These are phyloP conservation scores for cattle (Bos taurus) DNA, from an alignment of 2,113 vertebrate genomes.

Conservation along the genomic window ARS-UCD2.0 NC_037338.1:6423001-6423500, in stretches of 20 bases:
- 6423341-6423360: neutral
- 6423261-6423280: too few relatives aligned
- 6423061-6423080: neutral
- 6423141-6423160: neutral
- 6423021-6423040: neutral
- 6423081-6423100: neutral
- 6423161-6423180: neutral
- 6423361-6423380: neutral
- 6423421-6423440: neutral
- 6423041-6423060: neutral
- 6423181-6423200: neutral
- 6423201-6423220: neutral
- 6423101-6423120: neutral
- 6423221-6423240: neutral
- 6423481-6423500: neutral
- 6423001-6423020: neutral
- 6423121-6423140: neutral
- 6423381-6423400: neutral
- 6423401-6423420: neutral
- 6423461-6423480: neutral
- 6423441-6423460: neutral
- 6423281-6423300: too few relatives aligned
- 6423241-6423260: neutral
- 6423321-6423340: neutral
- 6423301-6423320: neutral